These are phyloP conservation scores for Luehdorfia chinensis DNA, from an alignment of 1,140 invertebrate species.

Conservation along the genomic window DNA sequence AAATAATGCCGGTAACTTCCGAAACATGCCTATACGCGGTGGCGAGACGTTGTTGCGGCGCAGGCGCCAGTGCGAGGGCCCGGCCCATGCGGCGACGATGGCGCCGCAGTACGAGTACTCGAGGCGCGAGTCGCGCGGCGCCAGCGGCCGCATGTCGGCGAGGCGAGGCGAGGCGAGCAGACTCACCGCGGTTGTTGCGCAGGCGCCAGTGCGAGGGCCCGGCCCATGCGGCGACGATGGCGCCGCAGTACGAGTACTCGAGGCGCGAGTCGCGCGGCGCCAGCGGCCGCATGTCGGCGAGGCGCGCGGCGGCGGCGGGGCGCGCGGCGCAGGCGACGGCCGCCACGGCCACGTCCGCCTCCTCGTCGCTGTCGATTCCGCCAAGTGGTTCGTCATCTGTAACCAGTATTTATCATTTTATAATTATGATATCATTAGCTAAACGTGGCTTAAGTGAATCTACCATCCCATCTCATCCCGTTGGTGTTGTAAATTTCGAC, in stretches of 20 bases:
- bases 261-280: slow-evolving; percentile 48
- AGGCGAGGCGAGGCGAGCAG: too few species aligned
- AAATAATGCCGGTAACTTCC: too few species aligned
- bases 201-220: slow-evolving; percentile 87
- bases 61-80: slow-evolving; percentile 86
- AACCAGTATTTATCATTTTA: too few species aligned
- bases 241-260: slow-evolving; percentile 85
- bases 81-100: slow-evolving; percentile 83
- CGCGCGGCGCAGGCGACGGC: slow-evolving; percentile 59
- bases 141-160: slow-evolving; percentile 62
- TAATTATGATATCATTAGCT: too few species aligned
- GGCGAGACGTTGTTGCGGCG: slow-evolving; percentile 75
- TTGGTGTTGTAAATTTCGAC: too few species aligned
- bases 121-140: slow-evolving; percentile 49
- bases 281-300: slow-evolving; percentile 66
- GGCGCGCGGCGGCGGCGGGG: slow-evolving; percentile 39
- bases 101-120: slow-evolving; percentile 85
- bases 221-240: slow-evolving; percentile 82
- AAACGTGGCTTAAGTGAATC: too few species aligned
- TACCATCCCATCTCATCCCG: too few species aligned
- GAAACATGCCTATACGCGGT: too few species aligned
- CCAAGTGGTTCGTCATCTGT: slow-evolving; percentile 64
- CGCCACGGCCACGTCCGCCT: slow-evolving; percentile 64
- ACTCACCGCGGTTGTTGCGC: slow-evolving; percentile 73
- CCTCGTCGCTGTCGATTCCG: slow-evolving; percentile 65